Evolutionary conservation across 2,888 invertebrate species (phyloP).

Genomic region (Iphiclides podalirius): DNA sequence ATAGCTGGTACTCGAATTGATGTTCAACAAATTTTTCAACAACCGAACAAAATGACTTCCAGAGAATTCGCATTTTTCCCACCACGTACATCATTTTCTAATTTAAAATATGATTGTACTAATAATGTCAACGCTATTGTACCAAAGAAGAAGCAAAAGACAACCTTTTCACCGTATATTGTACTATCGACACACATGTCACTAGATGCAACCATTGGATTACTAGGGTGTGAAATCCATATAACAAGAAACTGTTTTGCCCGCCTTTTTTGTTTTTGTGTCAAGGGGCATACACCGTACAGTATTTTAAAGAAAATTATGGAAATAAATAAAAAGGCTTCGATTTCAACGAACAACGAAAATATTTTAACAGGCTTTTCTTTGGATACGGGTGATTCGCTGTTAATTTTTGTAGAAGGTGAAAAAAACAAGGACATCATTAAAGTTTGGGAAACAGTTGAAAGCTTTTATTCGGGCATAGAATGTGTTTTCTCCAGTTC

Average conservation of each 20-base stretch:
- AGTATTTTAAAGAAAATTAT: conserved; percentile 41
- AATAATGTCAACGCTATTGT: conserved; percentile 61
- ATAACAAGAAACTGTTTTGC: conserved; percentile 41
- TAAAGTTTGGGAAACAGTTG: conserved; percentile 54
- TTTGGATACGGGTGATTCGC: conserved; percentile 52
- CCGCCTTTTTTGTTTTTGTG: conserved; percentile 51
- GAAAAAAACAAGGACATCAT: conserved; percentile 54
- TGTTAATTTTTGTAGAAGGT: conserved; percentile 60
- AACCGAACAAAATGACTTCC: conserved; percentile 43
- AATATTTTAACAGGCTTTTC: conserved; percentile 59
- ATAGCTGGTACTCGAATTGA: conserved; percentile 62
- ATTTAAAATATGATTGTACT: conserved; percentile 52
- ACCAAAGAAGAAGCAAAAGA: conserved; percentile 34
- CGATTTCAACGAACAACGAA: conserved; percentile 28
- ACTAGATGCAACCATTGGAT: conserved; percentile 57
- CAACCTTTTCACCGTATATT: conserved; percentile 44
- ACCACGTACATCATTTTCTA: conserved; percentile 33
- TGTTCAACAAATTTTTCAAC: conserved; percentile 44
- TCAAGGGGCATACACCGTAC: conserved; percentile 38
- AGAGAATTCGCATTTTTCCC: conserved; percentile 62
- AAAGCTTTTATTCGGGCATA: conserved; percentile 46
- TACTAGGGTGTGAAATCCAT: conserved; percentile 56
- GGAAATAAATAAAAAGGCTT: conserved; percentile 46
- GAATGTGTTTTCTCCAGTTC: conserved; percentile 55
- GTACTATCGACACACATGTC: conserved; percentile 62